These are phyloP conservation scores for Tiliqua scincoides DNA, from an alignment of 2,113 vertebrate species.

Conservation along the genomic window DNA sequence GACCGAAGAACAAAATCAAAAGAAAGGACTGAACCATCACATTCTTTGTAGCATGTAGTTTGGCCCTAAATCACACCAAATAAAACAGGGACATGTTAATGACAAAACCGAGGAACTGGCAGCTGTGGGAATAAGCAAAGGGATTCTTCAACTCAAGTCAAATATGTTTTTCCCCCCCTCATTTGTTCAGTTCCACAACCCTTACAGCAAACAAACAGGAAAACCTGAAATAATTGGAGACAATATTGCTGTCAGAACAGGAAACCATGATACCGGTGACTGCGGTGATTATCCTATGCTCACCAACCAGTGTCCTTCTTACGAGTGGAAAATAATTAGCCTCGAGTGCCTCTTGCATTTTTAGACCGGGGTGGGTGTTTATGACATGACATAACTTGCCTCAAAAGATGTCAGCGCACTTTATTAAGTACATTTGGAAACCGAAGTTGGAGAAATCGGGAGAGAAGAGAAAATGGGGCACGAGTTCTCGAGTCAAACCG, in stretches of 20 bases:
- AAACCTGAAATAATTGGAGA: not conserved
- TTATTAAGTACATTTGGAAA: fast-evolving
- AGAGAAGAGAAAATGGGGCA: not conserved
- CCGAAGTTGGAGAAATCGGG: not conserved
- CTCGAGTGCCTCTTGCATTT: not conserved
- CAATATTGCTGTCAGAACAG: fast-evolving
- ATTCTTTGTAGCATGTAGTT: too few species aligned
- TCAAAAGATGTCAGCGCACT: not conserved
- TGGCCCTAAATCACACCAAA: not conserved
- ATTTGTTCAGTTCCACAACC: not conserved
- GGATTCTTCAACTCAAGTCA: not conserved
- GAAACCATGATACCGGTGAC: not conserved
- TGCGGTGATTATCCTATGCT: not conserved
- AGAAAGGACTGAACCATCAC: not conserved
- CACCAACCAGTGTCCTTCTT: fast-evolving
- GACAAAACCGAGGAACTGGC: not conserved
- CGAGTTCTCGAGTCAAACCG: not conserved
- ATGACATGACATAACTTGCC: not conserved
- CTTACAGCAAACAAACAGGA: slow-evolving; percentile 18
- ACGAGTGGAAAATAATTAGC: slow-evolving; percentile 12
- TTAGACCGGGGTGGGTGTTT: not conserved
- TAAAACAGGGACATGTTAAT: not conserved
- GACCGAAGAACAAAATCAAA: not conserved
- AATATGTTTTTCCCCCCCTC: not conserved
- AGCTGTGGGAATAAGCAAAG: not conserved